Evolutionary conservation across 1,140 invertebrate species (phyloP), one percentile per base, ranked within the genome.

Genomic region (Pseudachorutes palmiensis): DNA sequence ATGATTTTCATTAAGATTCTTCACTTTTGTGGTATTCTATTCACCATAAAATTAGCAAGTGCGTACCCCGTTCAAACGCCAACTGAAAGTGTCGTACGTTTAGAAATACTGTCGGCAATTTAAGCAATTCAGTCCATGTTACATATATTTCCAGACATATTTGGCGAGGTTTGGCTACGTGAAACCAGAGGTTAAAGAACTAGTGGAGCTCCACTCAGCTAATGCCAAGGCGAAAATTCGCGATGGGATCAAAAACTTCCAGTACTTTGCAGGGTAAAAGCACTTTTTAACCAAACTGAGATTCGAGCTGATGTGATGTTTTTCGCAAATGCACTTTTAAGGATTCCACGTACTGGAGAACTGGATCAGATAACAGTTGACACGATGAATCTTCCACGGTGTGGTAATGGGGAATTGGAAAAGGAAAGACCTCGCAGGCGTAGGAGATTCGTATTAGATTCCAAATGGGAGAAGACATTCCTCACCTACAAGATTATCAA

Each of bases 261-360:
- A 60, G 30, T 60, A 60, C 24, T 60, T 60, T 60, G 58, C 58
- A 9, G 58, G n/a, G n/a, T n/a, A n/a, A n/a, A n/a, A n/a, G n/a
- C n/a, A n/a, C n/a, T n/a, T n/a, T n/a, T n/a, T n/a, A n/a, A n/a
- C n/a, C n/a, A n/a, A n/a, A n/a, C n/a, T n/a, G n/a, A n/a, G n/a
- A n/a, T n/a, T n/a, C n/a, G n/a, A n/a, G n/a, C n/a, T n/a, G n/a
- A n/a, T n/a, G n/a, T n/a, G n/a, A n/a, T n/a, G n/a, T n/a, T n/a
- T n/a, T n/a, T n/a, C n/a, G n/a, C n/a, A n/a, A n/a, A n/a, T n/a
- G n/a, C n/a, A n/a, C n/a, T n/a, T n/a, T n/a, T n/a, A n/a, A n/a
- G 58, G 22, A 60, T 60, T 30, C 30, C 58, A 16, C 58, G 30
- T 9, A 60, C 58, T 3, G 58, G 58, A 16, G 3, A 29, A 9